These are phyloP conservation scores for Tholera decimalis DNA, from an alignment of 2,888 invertebrate species.

Conservation along the genomic window DNA sequence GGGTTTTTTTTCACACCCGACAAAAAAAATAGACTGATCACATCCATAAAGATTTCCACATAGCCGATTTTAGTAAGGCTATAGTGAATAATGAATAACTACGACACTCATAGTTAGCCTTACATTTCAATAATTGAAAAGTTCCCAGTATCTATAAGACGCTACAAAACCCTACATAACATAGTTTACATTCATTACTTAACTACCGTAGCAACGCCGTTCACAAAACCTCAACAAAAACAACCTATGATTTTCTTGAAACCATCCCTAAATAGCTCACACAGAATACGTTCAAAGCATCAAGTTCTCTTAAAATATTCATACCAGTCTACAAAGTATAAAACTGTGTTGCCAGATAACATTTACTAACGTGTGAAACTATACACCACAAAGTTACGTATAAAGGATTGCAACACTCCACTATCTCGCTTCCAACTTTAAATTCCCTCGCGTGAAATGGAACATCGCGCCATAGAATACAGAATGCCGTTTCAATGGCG, in stretches of 20 bases:
- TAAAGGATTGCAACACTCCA: conserved; percentile 58
- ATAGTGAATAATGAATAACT: no score
- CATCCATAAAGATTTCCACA: no score
- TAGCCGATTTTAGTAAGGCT: no score
- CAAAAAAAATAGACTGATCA: no score
- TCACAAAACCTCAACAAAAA: background rate
- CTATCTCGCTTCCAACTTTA: conserved; percentile 61
- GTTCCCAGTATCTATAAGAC: no score
- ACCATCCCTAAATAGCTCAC: conserved; percentile 1
- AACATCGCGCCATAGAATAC: conserved; percentile 53
- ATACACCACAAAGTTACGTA: conserved; percentile 54
- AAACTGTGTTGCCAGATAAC: conserved; percentile 51
- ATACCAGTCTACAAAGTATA: conserved; percentile 31
- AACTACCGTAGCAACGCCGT: background rate
- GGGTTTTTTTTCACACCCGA: no score
- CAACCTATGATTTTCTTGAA: background rate
- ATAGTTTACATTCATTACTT: background rate
- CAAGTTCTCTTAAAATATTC: conserved; percentile 50
- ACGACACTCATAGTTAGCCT: no score
- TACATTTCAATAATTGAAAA: no score
- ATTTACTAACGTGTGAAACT: conserved; percentile 53
- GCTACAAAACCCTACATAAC: background rate
- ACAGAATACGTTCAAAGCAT: conserved; percentile 14
- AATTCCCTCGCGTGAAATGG: conserved; percentile 51
- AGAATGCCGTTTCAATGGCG: conserved; percentile 43